Evolutionary conservation across 2,797 vertebrate species (phyloP).

Genomic region (Furcifer pardalis): DNA sequence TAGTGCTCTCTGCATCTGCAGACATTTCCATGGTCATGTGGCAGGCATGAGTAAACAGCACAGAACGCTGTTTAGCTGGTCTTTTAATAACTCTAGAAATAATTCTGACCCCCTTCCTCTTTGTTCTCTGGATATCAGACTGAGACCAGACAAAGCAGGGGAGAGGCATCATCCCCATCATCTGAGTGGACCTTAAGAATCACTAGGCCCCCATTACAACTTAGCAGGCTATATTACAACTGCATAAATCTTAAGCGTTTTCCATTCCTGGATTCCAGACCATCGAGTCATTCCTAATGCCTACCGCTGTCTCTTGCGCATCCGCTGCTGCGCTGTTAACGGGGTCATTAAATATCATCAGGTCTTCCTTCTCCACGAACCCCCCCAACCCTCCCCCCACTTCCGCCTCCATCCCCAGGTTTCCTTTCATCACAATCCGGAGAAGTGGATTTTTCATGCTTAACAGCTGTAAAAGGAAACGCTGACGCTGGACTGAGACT

Average conservation of each 20-base stretch:
- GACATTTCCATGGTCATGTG: too few species aligned
- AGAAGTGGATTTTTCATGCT: slow-evolving; percentile 29
- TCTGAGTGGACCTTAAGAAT: background rate
- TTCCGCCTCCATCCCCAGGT: background rate
- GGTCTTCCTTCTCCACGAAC: background rate
- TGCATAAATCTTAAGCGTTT: slow-evolving; percentile 19
- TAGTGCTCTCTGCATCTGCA: too few species aligned
- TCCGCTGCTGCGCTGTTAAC: slow-evolving; percentile 6
- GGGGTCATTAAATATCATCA: slow-evolving; percentile 27
- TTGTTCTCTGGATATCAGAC: background rate
- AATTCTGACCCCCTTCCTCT: too few species aligned
- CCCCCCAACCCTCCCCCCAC: background rate
- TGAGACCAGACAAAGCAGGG: too few species aligned
- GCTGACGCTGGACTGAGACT: slow-evolving; percentile 8
- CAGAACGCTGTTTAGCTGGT: too few species aligned
- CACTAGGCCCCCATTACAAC: too few species aligned
- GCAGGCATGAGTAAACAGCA: too few species aligned
- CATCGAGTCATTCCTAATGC: slow-evolving; percentile 14
- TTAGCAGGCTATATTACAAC: background rate
- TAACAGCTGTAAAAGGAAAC: slow-evolving; percentile 24
- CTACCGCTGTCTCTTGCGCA: background rate
- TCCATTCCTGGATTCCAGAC: slow-evolving; percentile 10
- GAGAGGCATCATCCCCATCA: too few species aligned
- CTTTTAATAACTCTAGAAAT: too few species aligned
- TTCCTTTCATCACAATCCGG: background rate